Conservation (phyloP, 2,888 invertebrate species). For the Escarpia spicata region DNA sequence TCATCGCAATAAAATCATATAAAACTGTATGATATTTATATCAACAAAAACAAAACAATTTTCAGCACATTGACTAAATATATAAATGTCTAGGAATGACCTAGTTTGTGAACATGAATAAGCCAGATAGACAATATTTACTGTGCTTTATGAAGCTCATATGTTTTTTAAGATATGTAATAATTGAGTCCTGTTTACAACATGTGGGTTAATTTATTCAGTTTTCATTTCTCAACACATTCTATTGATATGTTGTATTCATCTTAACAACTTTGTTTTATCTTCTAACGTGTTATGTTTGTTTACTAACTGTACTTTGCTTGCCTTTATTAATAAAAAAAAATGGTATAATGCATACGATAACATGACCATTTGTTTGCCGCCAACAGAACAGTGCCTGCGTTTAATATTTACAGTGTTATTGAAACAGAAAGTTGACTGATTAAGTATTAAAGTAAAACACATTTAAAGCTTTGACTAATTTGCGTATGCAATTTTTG, state of each 20-base stretch:
- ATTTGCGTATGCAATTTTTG: not conserved
- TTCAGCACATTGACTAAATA: not conserved
- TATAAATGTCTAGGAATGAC: not conserved
- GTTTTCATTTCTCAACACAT: not conserved
- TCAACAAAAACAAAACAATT: not conserved
- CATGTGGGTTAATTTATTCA: too few relatives aligned
- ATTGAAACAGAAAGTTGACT: not conserved
- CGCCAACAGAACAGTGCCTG: not conserved
- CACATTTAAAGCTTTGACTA: not conserved
- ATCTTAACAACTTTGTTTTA: not conserved
- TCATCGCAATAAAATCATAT: not conserved
- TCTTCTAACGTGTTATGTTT: not conserved
- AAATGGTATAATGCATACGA: not conserved
- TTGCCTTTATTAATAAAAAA: not conserved
- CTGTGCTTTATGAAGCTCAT: too few relatives aligned
- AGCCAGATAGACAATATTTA: too few relatives aligned
- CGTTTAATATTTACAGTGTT: not conserved
- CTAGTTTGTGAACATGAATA: too few relatives aligned
- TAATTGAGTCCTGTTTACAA: too few relatives aligned
- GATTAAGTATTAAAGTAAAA: not conserved
- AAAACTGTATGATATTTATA: not conserved
- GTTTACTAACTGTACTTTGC: not conserved
- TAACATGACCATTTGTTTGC: not conserved
- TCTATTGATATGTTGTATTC: not conserved
- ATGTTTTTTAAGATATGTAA: too few relatives aligned